Base-by-base conservation (phyloP, 1,140 invertebrate genomes). In the Cydia pomonella region DNA sequence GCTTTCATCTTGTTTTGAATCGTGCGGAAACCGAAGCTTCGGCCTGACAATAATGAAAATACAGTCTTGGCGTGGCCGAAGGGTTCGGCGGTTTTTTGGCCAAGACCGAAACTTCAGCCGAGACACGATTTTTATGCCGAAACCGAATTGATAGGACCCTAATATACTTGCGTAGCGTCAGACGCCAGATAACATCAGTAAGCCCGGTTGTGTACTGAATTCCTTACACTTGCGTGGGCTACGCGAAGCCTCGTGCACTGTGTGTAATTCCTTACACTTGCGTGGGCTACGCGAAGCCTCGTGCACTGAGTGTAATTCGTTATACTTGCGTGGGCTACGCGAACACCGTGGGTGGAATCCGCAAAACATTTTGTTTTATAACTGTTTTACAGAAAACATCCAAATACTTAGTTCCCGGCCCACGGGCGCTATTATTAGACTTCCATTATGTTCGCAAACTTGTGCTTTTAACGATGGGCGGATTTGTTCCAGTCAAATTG, bases 311-410 rank as follows among this genome's bases (percentile, higher is more conserved):
- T n/a, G n/a, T n/a, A 33, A 33, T 33, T 44, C 41, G 4, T 44
- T 33, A 33, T 6, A n/a, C 29, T 23, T 10, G 23, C 59, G 63
- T 64, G 63, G 63, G 33, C n/a, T 41, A 38, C 64, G 64, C n/a
- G 25, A 21, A 25, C 18, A 63, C 6, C 64, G 64, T 69, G 64
- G 64, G 29, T 18, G 64, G 64, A 69, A 29, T 12, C 25, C 23
- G 10, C 9, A 18, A 18, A 33, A 18, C 1, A 3, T n/a, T 29
- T 3, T 10, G 18, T 38, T 16, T n/a, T 69, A 69, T 69, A 69
- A 38, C 29, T 41, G n/a, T 38, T 66, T n/a, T 69, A 69, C 27
- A 69, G 63, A 18, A 69, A 33, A 29, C 16, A 18, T 69, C 7
- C 33, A 33, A 38, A 50, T 18, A n/a, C 27, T 66, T 33, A 66